phyloP scores from a whole-genome alignment of 2,113 vertebrate species.

The Saguinus imperator region DNA sequence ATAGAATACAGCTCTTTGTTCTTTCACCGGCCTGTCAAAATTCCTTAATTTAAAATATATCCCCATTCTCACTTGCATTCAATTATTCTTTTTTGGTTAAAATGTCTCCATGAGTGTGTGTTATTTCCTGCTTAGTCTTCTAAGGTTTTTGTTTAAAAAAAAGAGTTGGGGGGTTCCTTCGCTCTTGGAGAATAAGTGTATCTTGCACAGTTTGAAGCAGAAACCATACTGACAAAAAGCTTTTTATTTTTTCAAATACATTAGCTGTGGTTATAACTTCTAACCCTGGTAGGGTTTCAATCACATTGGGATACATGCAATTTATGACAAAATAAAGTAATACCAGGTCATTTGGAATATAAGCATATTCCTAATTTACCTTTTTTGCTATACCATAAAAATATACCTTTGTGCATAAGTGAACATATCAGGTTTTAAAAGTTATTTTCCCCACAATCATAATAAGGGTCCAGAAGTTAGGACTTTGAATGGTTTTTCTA shows the following conservation, averaged over 20 bases:
- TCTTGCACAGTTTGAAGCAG: conserved; percentile 68
- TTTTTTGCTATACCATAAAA: conserved; percentile 69
- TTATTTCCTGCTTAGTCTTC: conserved; percentile 70
- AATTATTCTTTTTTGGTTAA: conserved; percentile 75
- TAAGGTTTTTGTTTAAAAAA: conserved; percentile 44
- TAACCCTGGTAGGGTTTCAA: conserved; percentile 74
- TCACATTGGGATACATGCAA: conserved; percentile 68
- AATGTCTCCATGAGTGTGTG: conserved; percentile 60
- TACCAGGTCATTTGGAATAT: conserved; percentile 67
- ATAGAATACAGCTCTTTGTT: conserved; percentile 68
- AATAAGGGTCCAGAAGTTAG: conserved; percentile 48
- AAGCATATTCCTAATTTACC: conserved; percentile 62
- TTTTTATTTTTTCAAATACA: conserved; percentile 72
- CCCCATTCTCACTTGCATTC: conserved; percentile 70
- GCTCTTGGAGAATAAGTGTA: conserved; percentile 67
- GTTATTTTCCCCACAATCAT: conserved; percentile 70
- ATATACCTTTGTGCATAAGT: conserved; percentile 70
- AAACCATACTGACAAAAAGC: conserved; percentile 72
- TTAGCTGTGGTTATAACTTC: conserved; percentile 76
- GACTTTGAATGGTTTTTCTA: conserved; percentile 70
- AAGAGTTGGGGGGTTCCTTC: not conserved
- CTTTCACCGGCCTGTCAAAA: conserved; percentile 71
- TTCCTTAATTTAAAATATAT: conserved; percentile 77
- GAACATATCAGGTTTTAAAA: conserved; percentile 71
- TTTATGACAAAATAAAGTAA: conserved; percentile 78